Base-by-base conservation (phyloP, 2,797 vertebrate genomes). In the Sternotherus odoratus region DNA sequence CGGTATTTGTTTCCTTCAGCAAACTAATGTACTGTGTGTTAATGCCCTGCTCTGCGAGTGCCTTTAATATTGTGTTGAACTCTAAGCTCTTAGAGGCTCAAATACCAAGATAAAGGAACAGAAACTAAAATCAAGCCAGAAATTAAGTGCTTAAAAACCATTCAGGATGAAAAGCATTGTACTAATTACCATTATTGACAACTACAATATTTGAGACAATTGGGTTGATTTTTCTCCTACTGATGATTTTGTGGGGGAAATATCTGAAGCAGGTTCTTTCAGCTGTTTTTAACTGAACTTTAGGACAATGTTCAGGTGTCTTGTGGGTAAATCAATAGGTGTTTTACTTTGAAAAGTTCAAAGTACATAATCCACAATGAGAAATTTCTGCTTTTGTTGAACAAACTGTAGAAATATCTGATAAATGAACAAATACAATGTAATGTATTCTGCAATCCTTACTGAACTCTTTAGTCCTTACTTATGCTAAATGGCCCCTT, bases 401-500 rank as follows among this genome's bases (percentile, higher is more conserved):
- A 56, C 81, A 86, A 28, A 26, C 36, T 56, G 23, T 12, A 36
- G 84, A 54, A 57, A 49, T 5, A 5, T 43, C 16, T 26, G 28
- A 78, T 74, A 39, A 26, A 63, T 12, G 43, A 84, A 85, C 43
- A 13, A 26, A 82, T 88, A 36, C 16, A 46, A 48, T 80, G 19
- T 39, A 82, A 86, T 48, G 43, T 63, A 54, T 21, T 74, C 33
- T 87, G 82, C 90, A 63, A 77, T 82, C 39, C 83, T 69, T 83
- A 78, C 43, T 3, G 33, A 89, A 28, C 23, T 77, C 23, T n/a
- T 30, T 39, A 48, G 19, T 79, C 66, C 19, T 8, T 74, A 89
- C 92, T 77, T n/a, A 74, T 90, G 28, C 86, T 93, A 90, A 63
- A 80, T 92, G 86, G 77, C 82, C 72, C 87, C 33, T 87, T 82